Evolutionary conservation across 2,113 vertebrate species (phyloP), one percentile per base, ranked within the genome.

Genomic region (Nesoenas mayeri): DNA sequence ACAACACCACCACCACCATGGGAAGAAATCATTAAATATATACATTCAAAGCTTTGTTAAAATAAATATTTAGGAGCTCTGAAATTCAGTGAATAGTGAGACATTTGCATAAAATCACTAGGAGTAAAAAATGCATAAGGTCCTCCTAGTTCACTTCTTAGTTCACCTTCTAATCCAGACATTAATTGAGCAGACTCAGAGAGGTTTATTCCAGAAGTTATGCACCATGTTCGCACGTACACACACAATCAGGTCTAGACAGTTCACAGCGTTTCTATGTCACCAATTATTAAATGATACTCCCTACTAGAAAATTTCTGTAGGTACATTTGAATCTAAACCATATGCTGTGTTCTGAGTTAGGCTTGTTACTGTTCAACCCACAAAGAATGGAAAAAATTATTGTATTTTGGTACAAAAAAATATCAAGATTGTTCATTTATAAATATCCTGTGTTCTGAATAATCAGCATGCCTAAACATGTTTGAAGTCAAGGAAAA

Each of bases 211-310:
- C 7, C 25, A 79, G 58, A 62, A 58, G 18, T 70, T 40, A 51
- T 7, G 6, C 26, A 20, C 47, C 17, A 6, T 38, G 18, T 47
- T 82, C 69, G 44, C 2, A 60, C 42, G 17, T 44, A 44, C 16
- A 44, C 42, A 44, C 42, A 44, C 42, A 44, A 44, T 44, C 8
- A 24, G 12, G n/a, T 5, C 16, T 65, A 32, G 40, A 25, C 0
- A 0, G 50, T 73, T 81, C 34, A 32, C 6, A 51, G 6, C 7
- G 64, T 81, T 84, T 78, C 25, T n/a, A 15, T 0, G 6, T 1
- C 1, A 29, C 16, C 34, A 24, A 26, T 11, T 53, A n/a, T 22
- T 34, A 58, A 53, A 65, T 53, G 11, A 38, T 50, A 22, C 5
- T 54, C 67, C 15, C 16, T 60, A 47, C 18, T 40, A 40, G 50